A percentile compares a stretch with the other conserved stretches of the same genome.
phyloP scores from a whole-genome alignment of 2,888 invertebrate species.

The Nyleta sp. region DNA sequence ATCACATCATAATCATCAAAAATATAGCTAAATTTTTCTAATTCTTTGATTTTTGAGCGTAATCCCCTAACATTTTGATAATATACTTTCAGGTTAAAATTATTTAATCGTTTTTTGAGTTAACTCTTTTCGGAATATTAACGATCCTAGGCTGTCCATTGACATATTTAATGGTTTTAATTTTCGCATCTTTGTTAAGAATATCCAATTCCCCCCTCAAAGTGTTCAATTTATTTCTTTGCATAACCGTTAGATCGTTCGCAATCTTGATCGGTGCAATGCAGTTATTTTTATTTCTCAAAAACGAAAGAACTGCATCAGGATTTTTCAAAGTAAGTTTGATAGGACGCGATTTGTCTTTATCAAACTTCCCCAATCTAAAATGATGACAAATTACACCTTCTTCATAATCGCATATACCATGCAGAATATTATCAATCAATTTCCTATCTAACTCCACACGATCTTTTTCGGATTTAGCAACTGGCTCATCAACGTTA shows the following conservation, averaged over 20 bases:
- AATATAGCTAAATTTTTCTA: slow-evolving; percentile 22
- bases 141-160: slow-evolving; percentile 5
- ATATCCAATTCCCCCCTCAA: background rate
- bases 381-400: too few relatives aligned
- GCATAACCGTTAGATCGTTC: background rate
- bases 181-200: background rate
- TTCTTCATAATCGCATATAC: too few relatives aligned
- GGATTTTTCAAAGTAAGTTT: background rate
- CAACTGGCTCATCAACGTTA: background rate
- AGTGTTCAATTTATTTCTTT: background rate
- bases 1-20: slow-evolving; percentile 3
- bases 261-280: background rate
- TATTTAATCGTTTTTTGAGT: slow-evolving; percentile 5
- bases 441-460: background rate
- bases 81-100: background rate
- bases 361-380: background rate
- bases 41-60: background rate
- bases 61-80: slow-evolving; percentile 27
- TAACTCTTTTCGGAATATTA: background rate
- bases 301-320: background rate
- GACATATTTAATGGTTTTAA: slow-evolving; percentile 20
- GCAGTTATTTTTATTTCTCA: slow-evolving; percentile 6
- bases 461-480: too few relatives aligned
- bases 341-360: background rate
- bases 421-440: background rate